phyloP scores from a whole-genome alignment of 2,113 vertebrate genomes.

The Reinhardtius hippoglossoides region DNA sequence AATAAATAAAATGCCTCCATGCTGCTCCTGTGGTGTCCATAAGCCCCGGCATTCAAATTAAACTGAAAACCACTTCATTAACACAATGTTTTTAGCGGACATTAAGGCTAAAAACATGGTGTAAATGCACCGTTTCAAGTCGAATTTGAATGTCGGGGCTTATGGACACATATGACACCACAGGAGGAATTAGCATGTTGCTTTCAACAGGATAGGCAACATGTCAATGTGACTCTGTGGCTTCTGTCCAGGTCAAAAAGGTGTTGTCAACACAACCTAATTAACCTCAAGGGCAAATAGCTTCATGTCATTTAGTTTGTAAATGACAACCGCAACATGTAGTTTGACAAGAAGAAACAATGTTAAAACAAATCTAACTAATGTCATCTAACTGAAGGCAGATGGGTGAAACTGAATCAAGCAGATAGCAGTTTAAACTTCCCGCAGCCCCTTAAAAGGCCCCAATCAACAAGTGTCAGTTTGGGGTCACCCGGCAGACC shows the following conservation, averaged over 20 bases:
- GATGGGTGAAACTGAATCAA: conserved; percentile 38
- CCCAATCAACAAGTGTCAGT: conserved; percentile 74
- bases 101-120: too few relatives aligned
- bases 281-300: not conserved
- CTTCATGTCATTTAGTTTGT: not conserved
- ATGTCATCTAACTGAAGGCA: conserved; percentile 33
- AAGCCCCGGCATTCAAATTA: too few relatives aligned
- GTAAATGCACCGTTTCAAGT: too few relatives aligned
- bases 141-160: too few relatives aligned
- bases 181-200: not conserved
- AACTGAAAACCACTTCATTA: too few relatives aligned
- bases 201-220: not conserved
- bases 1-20: too few relatives aligned
- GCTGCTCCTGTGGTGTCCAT: too few relatives aligned
- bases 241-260: not conserved
- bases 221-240: too few relatives aligned
- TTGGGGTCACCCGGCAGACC: conserved; percentile 57
- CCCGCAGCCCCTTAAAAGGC: conserved; percentile 56
- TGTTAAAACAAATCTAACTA: not conserved
- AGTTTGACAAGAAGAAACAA: conserved; percentile 4
- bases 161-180: too few relatives aligned
- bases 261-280: not conserved
- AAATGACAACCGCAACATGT: not conserved
- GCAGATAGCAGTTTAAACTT: conserved; percentile 43
- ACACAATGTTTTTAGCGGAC: too few relatives aligned